These are phyloP conservation scores for Actenoides hombroni DNA, from an alignment of 2,113 vertebrate genomes.

Conservation along the genomic window DNA sequence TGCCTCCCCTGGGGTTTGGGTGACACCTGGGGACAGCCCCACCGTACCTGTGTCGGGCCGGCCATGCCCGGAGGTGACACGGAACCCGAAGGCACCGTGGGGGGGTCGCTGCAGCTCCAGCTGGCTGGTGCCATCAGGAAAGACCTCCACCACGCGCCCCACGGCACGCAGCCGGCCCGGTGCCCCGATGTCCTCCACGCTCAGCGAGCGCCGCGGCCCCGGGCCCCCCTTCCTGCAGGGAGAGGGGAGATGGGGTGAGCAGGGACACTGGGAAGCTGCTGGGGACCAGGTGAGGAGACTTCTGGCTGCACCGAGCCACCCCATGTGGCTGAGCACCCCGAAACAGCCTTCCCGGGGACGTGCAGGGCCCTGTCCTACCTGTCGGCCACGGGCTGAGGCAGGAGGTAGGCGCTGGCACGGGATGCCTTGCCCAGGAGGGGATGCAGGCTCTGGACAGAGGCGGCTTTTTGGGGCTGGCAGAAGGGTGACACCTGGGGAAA, in stretches of 20 bases:
- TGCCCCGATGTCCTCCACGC: constrained; percentile 80
- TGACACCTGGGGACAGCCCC: background rate
- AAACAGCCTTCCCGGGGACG: rapidly evolving
- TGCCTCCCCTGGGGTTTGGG: rapidly evolving
- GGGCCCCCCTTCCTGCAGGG: constrained; percentile 4
- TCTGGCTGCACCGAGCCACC: background rate
- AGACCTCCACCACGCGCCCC: constrained; percentile 84
- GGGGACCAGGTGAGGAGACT: rapidly evolving
- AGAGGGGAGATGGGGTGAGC: background rate
- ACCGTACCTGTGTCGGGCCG: constrained; percentile 85
- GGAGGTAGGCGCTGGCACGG: constrained; percentile 80
- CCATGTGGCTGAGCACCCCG: rapidly evolving
- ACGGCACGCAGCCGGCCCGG: constrained; percentile 75
- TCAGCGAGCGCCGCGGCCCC: constrained; percentile 67
- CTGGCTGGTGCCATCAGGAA: constrained; percentile 87
- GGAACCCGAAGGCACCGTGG: constrained; percentile 85
- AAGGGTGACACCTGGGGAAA: constrained; percentile 87
- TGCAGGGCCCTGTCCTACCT: constrained; percentile 69
- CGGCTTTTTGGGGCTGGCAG: constrained; percentile 82
- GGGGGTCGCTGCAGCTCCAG: constrained; percentile 85
- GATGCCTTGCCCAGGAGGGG: constrained; percentile 78
- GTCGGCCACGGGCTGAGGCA: constrained; percentile 70
- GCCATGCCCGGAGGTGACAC: constrained; percentile 87
- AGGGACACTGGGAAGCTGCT: rapidly evolving
- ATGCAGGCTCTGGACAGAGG: constrained; percentile 86